A percentile compares a stretch with the other conserved stretches of the same genome.
Evolutionary conservation across 2,113 vertebrate genomes (phyloP).

Genomic region (Pelobates fuscus): DNA sequence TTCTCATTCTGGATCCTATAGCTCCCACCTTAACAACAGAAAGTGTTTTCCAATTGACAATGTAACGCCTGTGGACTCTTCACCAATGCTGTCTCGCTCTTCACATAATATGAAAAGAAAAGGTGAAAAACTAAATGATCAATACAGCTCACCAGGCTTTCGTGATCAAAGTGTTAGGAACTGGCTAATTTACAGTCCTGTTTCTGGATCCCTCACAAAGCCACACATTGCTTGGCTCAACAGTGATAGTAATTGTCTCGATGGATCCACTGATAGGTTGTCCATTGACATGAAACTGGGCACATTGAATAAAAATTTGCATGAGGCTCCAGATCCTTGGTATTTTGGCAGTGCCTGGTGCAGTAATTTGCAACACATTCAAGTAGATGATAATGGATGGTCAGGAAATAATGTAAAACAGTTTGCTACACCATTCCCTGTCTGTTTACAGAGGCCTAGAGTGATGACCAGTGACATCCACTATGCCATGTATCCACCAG

Average conservation of each 20-base stretch:
- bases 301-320: not conserved
- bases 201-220: constrained; percentile 1
- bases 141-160: not conserved
- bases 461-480: not conserved
- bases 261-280: constrained; percentile 7
- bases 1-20: constrained; percentile 81
- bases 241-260: not conserved
- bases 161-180: not conserved
- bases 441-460: not conserved
- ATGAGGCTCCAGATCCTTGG: not conserved
- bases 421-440: not conserved
- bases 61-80: not conserved
- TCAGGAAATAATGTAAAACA: not conserved
- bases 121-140: constrained; percentile 55
- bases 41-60: constrained; percentile 69
- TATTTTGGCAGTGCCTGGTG: constrained; percentile 17
- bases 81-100: constrained; percentile 27
- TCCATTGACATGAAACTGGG: not conserved
- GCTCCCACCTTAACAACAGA: constrained; percentile 80
- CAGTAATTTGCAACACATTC: constrained; percentile 16
- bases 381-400: not conserved
- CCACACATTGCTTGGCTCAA: not conserved
- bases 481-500: not conserved
- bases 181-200: constrained; percentile 21
- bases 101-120: constrained; percentile 62